phyloP scores from a whole-genome alignment of 2,797 vertebrate genomes.

The Phrynocephalus forsythii region DNA sequence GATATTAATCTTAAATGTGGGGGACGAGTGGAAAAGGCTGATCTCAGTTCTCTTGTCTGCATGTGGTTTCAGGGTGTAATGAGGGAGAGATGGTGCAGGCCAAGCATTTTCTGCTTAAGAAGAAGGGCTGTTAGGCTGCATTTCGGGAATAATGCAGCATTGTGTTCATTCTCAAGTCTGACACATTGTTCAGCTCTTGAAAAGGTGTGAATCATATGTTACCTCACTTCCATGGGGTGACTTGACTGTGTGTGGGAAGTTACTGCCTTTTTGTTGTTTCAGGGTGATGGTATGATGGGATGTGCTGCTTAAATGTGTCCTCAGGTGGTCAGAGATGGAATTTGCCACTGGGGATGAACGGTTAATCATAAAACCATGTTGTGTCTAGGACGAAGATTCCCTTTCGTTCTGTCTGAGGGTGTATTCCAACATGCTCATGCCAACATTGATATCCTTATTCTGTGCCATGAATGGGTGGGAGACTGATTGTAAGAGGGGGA shows the following conservation, averaged over 20 bases:
- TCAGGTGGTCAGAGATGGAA: slow-evolving; percentile 23
- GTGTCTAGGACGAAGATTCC: neutral
- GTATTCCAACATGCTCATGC: neutral
- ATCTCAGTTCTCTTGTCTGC: too few species aligned
- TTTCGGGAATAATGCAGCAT: neutral
- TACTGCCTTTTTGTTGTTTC: neutral
- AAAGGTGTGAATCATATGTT: slow-evolving; percentile 9
- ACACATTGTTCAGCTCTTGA: neutral
- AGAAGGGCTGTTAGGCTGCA: neutral
- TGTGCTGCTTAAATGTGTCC: slow-evolving; percentile 27
- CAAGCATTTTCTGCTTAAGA: neutral
- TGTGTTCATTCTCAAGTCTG: slow-evolving; percentile 3
- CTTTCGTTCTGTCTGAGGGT: neutral
- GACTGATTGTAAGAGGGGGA: too few species aligned
- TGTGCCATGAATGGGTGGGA: neutral
- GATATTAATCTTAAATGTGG: too few species aligned
- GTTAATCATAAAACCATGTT: neutral
- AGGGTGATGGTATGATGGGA: neutral
- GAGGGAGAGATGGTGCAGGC: too few species aligned
- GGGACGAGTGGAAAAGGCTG: too few species aligned
- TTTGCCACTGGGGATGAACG: neutral
- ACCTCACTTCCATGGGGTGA: slow-evolving; percentile 6
- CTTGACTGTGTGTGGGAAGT: neutral
- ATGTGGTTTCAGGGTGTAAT: too few species aligned
- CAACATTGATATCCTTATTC: neutral